Conservation (phyloP, 1,140 invertebrate genomes). For the Antheraea mylitta region DNA sequence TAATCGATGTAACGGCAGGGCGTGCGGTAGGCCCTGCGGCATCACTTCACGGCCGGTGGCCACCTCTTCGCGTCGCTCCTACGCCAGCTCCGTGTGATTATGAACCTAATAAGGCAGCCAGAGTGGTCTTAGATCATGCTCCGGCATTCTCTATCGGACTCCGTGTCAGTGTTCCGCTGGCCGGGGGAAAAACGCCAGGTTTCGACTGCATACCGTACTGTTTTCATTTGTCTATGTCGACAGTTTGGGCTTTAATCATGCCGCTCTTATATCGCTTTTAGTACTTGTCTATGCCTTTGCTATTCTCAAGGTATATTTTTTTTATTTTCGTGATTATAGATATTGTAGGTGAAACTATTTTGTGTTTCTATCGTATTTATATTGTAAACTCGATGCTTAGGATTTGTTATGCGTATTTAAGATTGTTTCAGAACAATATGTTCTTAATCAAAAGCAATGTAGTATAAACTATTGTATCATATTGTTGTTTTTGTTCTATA, state of each 20-base stretch:
- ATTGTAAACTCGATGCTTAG: too few relatives aligned
- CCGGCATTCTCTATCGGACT: conserved; percentile 85
- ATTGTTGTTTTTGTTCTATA: background rate
- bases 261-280: background rate
- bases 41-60: conserved; percentile 88
- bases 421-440: too few relatives aligned
- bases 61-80: conserved; percentile 84
- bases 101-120: conserved; percentile 86
- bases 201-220: conserved; percentile 4
- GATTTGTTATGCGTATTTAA: too few relatives aligned
- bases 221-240: background rate
- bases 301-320: background rate
- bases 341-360: background rate
- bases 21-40: conserved; percentile 82
- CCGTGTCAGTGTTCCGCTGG: conserved; percentile 75
- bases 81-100: conserved; percentile 92
- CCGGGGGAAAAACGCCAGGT: conserved; percentile 63
- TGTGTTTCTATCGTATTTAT: background rate
- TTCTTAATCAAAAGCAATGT: background rate
- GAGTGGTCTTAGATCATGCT: conserved; percentile 82
- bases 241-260: background rate
- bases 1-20: conserved; percentile 54
- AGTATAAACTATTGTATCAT: background rate
- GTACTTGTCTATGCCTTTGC: background rate
- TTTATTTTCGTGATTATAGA: background rate